phyloP scores from a whole-genome alignment of 2,888 invertebrate species.

The Athetis lepigone region DNA sequence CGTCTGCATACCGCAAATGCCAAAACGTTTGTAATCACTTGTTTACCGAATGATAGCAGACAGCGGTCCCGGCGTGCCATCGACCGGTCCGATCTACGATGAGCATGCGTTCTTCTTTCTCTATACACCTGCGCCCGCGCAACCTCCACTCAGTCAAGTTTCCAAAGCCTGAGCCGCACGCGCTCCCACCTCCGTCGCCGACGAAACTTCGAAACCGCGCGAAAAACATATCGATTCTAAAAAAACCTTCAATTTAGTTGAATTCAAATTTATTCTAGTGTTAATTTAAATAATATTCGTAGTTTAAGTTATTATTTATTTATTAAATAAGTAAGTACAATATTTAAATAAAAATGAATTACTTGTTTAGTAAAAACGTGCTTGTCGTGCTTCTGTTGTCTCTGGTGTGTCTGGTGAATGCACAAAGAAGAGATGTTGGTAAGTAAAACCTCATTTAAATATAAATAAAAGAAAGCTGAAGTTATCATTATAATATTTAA shows the following conservation, averaged over 20 bases:
- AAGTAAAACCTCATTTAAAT: constrained; percentile 63
- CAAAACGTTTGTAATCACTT: constrained; percentile 56
- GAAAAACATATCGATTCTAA: constrained; percentile 79
- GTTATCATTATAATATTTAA: neutral
- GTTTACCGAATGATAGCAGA: constrained; percentile 65
- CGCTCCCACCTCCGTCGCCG: constrained; percentile 75
- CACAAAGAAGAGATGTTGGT: constrained; percentile 87
- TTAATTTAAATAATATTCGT: constrained; percentile 5
- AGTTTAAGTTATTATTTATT: constrained; percentile 2
- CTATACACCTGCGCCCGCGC: constrained; percentile 74
- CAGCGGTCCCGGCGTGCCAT: constrained; percentile 64
- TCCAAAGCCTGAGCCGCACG: constrained; percentile 82
- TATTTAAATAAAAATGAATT: constrained; percentile 78
- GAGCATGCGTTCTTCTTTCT: constrained; percentile 72
- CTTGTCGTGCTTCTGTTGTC: constrained; percentile 84
- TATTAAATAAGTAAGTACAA: neutral
- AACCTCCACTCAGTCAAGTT: constrained; percentile 79
- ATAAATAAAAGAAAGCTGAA: constrained; percentile 5
- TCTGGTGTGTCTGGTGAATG: constrained; percentile 83
- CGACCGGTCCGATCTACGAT: constrained; percentile 74
- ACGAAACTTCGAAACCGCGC: constrained; percentile 70
- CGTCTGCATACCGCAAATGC: constrained; percentile 38
- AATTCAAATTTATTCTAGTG: constrained; percentile 40
- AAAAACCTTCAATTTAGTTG: constrained; percentile 28
- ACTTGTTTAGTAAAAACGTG: constrained; percentile 78